Evolutionary conservation across 53 echinoderm and acorn worm genomes (phyloP), one percentile per base, ranked within the genome.

Genomic region (Henricia sp.): DNA sequence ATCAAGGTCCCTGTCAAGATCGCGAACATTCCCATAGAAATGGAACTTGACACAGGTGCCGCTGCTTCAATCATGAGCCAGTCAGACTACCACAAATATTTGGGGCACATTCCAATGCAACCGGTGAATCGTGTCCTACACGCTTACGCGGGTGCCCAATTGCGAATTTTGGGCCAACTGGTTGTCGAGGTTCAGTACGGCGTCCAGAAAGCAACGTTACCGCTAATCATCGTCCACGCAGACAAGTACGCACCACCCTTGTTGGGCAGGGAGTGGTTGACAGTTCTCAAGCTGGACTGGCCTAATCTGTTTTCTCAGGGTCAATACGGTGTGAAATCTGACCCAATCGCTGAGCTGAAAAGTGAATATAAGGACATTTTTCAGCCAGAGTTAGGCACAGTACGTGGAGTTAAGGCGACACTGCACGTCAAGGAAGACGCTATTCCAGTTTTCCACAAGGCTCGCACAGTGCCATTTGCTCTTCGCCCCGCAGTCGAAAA

Each of bases 1-100:
- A 52, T 51, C 50, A 72, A 72, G 52, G 72, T 72, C 50, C 72
- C 51, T 32, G 50, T 72, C 23, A 4, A n/a, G 72, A 72, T 72
- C 11, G 53, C 72, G 35, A 33, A 72, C 32, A 29, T 72, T 72
- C 72, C 72, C 34, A 72, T 72, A 20, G 30, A 82, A 42, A 82
- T 82, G 82, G 82, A 82, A 82, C 65, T 82, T 25, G 82, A 82
- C 65, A 82, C 51, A 8, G 46, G 82, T 44, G 67, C 67, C 50
- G 67, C 67, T 38, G 82, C 58, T 19, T 65, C 66, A 59, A 50
- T 67, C 17, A 82, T 82, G 32, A 82, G 33, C n/a, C 38, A 59
- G 6, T 24, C 36, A 29, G 65, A 82, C 64, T 82, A 82, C 37
- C 26, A 42, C 33, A 65, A 57, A 65, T 36, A 66, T 65, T 82